Percentiles rank a stretch among this genome's conserved stretches.
Conservation (phyloP, 2,113 vertebrate genomes). For the Plecturocebus donacophilus region DNA sequence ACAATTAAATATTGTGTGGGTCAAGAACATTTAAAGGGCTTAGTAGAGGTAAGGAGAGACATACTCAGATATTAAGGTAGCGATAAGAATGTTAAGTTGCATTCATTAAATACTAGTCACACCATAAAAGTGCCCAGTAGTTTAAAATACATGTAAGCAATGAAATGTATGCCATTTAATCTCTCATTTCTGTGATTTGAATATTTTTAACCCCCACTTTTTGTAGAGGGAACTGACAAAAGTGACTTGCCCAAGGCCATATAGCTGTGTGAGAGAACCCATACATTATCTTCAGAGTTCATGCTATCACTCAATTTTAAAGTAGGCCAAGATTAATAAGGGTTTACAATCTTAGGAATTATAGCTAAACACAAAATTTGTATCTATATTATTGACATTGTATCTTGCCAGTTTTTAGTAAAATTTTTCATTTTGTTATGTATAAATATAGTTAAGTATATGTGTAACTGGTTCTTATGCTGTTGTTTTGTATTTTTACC, state of each 20-base stretch:
- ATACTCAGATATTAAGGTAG: neutral
- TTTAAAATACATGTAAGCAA: neutral
- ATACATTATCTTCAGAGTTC: neutral
- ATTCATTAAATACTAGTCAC: neutral
- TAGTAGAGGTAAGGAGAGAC: neutral
- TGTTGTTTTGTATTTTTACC: constrained; percentile 44
- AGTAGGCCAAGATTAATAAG: neutral
- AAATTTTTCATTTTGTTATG: neutral
- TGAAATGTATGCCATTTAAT: neutral
- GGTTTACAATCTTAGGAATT: neutral
- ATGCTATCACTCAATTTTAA: neutral
- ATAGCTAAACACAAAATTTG: neutral
- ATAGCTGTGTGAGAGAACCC: neutral
- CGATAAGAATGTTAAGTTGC: neutral
- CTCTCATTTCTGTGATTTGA: neutral
- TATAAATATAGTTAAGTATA: neutral
- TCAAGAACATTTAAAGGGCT: neutral
- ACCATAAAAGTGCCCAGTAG: neutral
- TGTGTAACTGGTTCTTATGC: neutral
- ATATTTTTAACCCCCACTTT: neutral
- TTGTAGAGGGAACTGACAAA: neutral
- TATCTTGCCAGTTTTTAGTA: constrained; percentile 18
- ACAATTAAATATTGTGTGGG: neutral
- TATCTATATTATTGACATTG: neutral
- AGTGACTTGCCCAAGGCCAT: neutral